phyloP scores from a whole-genome alignment of 2,888 invertebrate genomes.

The Sphecodes monilicornis region DNA sequence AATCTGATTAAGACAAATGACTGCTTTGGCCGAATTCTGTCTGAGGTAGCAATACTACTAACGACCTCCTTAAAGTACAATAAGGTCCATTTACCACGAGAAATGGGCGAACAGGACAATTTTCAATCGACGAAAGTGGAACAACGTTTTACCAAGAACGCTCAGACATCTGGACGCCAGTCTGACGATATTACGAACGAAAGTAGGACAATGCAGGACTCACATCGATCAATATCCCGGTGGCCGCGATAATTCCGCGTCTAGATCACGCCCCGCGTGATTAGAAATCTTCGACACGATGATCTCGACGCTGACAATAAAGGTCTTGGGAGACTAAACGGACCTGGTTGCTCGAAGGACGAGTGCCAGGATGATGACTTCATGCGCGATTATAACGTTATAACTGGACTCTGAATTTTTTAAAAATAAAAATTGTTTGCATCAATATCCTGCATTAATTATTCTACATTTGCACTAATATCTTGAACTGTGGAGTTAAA shows the following conservation, averaged over 20 bases:
- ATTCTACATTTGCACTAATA: neutral
- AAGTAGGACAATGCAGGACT: slow-evolving; percentile 75
- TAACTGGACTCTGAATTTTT: neutral
- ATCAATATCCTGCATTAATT: neutral
- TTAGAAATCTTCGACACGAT: neutral
- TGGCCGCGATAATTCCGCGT: slow-evolving; percentile 8
- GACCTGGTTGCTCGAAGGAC: neutral
- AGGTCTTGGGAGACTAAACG: neutral
- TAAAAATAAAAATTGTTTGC: neutral
- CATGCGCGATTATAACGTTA: neutral
- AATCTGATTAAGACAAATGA: neutral
- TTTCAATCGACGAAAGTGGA: slow-evolving; percentile 13
- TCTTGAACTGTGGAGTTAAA: no score
- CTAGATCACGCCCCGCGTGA: slow-evolving; percentile 10
- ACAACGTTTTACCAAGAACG: slow-evolving; percentile 19
- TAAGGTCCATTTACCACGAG: neutral
- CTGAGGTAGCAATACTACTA: neutral
- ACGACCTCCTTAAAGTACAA: neutral
- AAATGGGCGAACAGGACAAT: neutral
- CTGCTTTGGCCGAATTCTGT: neutral
- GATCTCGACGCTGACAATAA: slow-evolving; percentile 1
- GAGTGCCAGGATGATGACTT: neutral
- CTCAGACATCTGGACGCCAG: slow-evolving; percentile 65
- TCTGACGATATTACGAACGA: slow-evolving; percentile 34
- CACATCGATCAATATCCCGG: slow-evolving; percentile 64